Evolutionary conservation across 2,113 vertebrate species (phyloP).

Genomic region (Meleagris gallopavo): DNA sequence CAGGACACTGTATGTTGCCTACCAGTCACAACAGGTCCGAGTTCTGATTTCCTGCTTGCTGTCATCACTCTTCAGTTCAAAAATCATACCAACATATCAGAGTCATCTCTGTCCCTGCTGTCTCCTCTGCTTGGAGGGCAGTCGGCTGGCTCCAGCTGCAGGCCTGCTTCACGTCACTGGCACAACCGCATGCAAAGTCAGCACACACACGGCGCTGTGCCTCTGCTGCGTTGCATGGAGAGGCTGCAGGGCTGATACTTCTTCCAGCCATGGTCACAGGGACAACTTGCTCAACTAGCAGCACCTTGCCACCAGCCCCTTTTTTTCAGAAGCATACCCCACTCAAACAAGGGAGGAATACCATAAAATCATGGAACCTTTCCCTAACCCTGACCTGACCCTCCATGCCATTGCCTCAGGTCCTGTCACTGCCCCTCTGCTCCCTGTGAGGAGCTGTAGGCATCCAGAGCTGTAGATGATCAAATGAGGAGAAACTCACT

Average conservation of each 20-base stretch:
- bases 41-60: background rate
- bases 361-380: background rate
- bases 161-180: background rate
- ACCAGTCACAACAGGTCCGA: background rate
- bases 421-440: no score
- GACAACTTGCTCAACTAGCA: background rate
- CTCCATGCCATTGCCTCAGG: no score
- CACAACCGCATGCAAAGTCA: background rate
- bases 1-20: background rate
- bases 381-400: no score
- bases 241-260: background rate
- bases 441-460: no score
- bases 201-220: rapidly evolving
- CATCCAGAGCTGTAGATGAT: background rate
- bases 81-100: background rate
- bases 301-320: background rate
- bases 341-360: background rate
- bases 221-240: background rate
- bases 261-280: background rate
- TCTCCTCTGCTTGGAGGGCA: background rate
- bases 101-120: background rate
- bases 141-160: background rate
- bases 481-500: background rate
- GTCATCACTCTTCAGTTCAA: background rate
- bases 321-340: background rate